Base-by-base conservation (phyloP, 1,140 invertebrate genomes). In the Drosophila miranda region DNA sequence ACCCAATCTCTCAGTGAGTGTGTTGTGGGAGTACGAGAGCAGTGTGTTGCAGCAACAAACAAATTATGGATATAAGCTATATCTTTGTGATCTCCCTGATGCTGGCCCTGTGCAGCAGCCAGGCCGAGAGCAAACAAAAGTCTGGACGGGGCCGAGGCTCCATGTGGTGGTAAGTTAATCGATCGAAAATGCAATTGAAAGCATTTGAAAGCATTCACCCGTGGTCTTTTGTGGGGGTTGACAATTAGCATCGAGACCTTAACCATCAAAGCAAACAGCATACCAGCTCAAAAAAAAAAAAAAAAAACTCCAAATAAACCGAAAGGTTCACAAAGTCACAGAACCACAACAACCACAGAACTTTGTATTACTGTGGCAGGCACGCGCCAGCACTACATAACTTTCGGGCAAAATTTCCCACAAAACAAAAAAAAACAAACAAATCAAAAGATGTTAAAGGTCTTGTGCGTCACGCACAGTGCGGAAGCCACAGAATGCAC, bases 101-200 rank as follows among this genome's bases (percentile, higher is more conserved):
- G 30, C 30, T 34, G 71, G 90, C 78, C 72, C 70, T 90, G 16
- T 88, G 66, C 73, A 79, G 77, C 69, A 61, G 76, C 48, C 56
- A 62, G 51, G 79, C 80, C 49, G 90, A 90, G 71, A 90, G 80
- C 56, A 90, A 91, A 90, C 88, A 89, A 48, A 91, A 91, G 54
- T 87, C 86, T 61, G 89, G 75, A 62, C 71, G 66, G 74, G 90
- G 90, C 63, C 81, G 90, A 67, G 90, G 90, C 60, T 91, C 90
- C 54, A 91, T 91, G 89, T 91, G 90, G 90, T 91, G 90, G 90
- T 91, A 86, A 88, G 90, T 90, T 30, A 34, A 28, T 16, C 16
- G 16, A 73, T 34, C 30, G 30, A 48, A 62, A 54, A 66, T 69
- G 61, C 66, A 56, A 44, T 55, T 30, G 53, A 38, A 55, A 34